Base-by-base conservation (phyloP, 2,797 vertebrate genomes). In the Nannoperca australis region DNA sequence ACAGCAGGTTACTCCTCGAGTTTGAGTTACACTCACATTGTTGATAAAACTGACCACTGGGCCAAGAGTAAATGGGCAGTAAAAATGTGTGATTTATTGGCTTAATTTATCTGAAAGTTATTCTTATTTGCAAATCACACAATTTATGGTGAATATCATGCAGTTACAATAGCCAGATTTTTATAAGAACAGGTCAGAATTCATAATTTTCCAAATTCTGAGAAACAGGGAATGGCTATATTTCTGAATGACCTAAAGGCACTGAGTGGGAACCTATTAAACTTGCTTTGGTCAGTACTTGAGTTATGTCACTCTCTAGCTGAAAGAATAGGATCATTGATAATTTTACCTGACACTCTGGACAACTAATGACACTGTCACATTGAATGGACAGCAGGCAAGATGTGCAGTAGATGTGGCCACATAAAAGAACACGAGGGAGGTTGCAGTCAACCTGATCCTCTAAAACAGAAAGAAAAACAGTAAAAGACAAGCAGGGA, bases 371-470 rank as follows among this genome's bases (percentile, higher is more conserved):
- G 42, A 51, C 53, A 9, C 30, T 12, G 34, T 79, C 71, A 27
- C 11, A 40, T 20, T 93, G 78, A 45, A 94, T 51, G 14, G 92
- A 79, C 24, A 27, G 76, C 70, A 96, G 89, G 55, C 95, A 96
- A 3, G 62, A 50, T 0, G 88, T 85, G 82, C 95, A 96, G 88
- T 87, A 95, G 30, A 93, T 91, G 78, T 96, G 95, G 36, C 92
- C 64, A 42, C 95, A 96, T 7, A 88, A 7, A 5, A 96, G 88
- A 32, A 88, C 12, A 5, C 89, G 92, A 2, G 95, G 94, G 7
- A 92, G 82, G 71, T 94, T 95, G 1, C 83, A 89, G 0, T 73
- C 83, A 34, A 22, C 42, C 2, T 90, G 86, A 56, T 89, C 85
- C 15, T 94, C 95, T 95, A 49, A 5, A 51, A 61, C 53, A 13